Conservation (phyloP, 2,888 invertebrate species). For the Molorchus minor region DNA sequence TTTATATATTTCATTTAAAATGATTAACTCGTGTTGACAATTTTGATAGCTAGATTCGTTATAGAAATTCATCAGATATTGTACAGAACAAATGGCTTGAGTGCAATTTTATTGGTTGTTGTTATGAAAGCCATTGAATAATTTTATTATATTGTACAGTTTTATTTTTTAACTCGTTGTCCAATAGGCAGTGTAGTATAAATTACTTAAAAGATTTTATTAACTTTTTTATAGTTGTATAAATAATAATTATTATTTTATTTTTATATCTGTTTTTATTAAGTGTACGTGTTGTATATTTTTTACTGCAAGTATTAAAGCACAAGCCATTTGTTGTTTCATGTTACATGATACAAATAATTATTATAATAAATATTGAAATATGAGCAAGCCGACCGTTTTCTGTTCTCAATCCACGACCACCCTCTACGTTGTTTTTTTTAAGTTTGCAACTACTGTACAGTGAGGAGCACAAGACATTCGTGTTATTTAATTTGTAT, state of each 20-base stretch:
- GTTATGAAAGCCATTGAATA: constrained; percentile 60
- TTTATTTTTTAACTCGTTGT: constrained; percentile 52
- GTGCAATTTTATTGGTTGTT: constrained; percentile 61
- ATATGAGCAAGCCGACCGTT: constrained; percentile 46
- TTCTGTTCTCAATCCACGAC: constrained; percentile 32
- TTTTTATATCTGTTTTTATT: constrained; percentile 58
- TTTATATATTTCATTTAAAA: constrained; percentile 64
- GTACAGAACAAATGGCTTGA: constrained; percentile 64
- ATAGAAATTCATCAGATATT: constrained; percentile 62
- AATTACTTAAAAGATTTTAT: constrained; percentile 60
- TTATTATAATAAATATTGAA: constrained; percentile 57
- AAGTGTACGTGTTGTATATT: constrained; percentile 52
- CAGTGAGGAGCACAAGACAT: constrained; percentile 45
- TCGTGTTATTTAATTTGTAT: constrained; percentile 56
- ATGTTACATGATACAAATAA: constrained; percentile 60
- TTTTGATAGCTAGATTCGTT: constrained; percentile 64
- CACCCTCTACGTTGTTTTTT: constrained; percentile 34
- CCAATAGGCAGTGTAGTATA: constrained; percentile 52
- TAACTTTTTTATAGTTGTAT: constrained; percentile 54
- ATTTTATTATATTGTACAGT: constrained; percentile 56
- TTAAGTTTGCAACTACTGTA: constrained; percentile 45
- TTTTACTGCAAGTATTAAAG: constrained; percentile 55
- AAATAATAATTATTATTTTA: constrained; percentile 58
- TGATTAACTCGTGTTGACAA: constrained; percentile 64
- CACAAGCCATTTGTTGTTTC: constrained; percentile 62